These are phyloP conservation scores for Phortica okadai DNA, from an alignment of 2,888 invertebrate species.

Conservation along the genomic window DNA sequence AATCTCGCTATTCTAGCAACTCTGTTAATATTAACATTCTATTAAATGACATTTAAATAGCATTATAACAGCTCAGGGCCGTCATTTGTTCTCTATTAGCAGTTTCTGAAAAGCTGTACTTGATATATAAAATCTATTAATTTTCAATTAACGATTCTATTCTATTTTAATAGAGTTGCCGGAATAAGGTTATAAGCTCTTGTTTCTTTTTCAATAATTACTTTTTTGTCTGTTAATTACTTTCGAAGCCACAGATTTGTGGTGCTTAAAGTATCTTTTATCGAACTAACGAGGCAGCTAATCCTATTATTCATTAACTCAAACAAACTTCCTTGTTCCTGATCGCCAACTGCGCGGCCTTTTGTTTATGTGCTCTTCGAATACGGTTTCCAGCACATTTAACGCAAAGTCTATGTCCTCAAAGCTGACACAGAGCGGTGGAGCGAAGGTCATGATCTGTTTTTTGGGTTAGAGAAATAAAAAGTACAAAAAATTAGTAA, in stretches of 20 bases:
- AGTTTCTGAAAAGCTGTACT: no score
- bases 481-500: slow-evolving; percentile 7
- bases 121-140: no score
- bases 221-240: no score
- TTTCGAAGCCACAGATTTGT: no score
- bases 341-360: slow-evolving; percentile 68
- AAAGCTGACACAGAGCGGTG: slow-evolving; percentile 94
- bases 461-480: slow-evolving; percentile 8
- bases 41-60: no score
- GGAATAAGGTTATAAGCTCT: no score
- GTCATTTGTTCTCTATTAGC: no score
- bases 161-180: no score
- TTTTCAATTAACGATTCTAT: no score
- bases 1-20: neutral
- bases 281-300: neutral
- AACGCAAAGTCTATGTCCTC: slow-evolving; percentile 88
- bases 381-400: slow-evolving; percentile 77
- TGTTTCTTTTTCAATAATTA: no score
- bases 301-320: neutral
- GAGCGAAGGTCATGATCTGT: slow-evolving; percentile 92
- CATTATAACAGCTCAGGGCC: no score
- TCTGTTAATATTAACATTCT: no score
- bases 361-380: slow-evolving; percentile 65
- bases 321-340: slow-evolving; percentile 20
- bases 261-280: neutral